Evolutionary conservation across 2,113 vertebrate genomes (phyloP), one percentile per base, ranked within the genome.

Genomic region (Tricholaema leucomelas): DNA sequence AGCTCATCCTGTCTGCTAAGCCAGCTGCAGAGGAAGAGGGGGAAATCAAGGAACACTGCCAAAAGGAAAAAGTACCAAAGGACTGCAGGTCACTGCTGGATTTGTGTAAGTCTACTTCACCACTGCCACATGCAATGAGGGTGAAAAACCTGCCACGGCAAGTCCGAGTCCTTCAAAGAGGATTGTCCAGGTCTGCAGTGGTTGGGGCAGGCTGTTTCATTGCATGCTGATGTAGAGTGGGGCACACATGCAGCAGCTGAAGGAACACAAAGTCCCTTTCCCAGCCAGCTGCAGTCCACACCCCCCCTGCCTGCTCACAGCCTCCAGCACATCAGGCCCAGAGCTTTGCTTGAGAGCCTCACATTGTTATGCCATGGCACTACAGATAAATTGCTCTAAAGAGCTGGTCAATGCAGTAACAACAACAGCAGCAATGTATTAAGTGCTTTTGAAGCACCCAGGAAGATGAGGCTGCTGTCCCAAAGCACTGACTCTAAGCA

Each of bases 371-470:
- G 4, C 36, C 72, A 42, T 0, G 2, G 18, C 3, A 5, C 70
- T 17, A 13, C 8, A 66, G 67, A 83, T 42, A 48, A 72, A 61
- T 23, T 58, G 61, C 48, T 74, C 5, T 9, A 46, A 55, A 7
- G 54, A 83, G 36, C 77, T 75, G 10, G 76, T 40, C 61, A 79
- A 75, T 35, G 25, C 63, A 91, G n/a, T 36, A 84, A 42, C 8
- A 92, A 64, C 3, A 75, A 72, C 13, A 61, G 25, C 7, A 70
- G 52, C 70, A 67, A 52, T 64, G 23, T 6, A 56, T 31, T 58
- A 65, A 89, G 70, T 33, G 54, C 56, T 83, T 91, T 36, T 85
- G 75, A 88, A 94, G 78, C 70, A 80, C 31, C 14, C 64, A 58
- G 80, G 69, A 92, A 90, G 73, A 75, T 15, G 40, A 81, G 42